phyloP scores from a whole-genome alignment of 2,888 invertebrate species.

The Lithosia quadra region DNA sequence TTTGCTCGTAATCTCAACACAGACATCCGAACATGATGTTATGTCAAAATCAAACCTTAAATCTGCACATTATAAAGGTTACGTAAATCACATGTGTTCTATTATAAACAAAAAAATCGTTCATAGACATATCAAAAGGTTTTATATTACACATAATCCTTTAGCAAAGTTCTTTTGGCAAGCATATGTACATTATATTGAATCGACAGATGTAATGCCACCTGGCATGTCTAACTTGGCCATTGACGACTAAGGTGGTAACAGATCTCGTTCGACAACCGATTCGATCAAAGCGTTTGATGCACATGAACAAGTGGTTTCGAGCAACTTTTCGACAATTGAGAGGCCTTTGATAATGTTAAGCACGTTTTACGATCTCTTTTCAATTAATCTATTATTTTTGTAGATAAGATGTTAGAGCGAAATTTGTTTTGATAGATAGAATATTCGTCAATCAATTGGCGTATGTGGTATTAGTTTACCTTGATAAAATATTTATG shows the following conservation, averaged over 20 bases:
- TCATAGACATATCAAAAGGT: background rate
- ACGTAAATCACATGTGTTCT: background rate
- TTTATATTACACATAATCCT: background rate
- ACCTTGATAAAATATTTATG: background rate
- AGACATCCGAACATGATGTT: background rate
- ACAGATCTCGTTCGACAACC: constrained; percentile 52
- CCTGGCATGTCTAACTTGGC: constrained; percentile 34
- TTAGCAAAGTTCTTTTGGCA: constrained; percentile 18
- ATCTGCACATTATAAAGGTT: background rate
- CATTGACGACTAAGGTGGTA: constrained; percentile 44
- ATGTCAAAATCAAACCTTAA: background rate
- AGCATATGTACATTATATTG: constrained; percentile 13
- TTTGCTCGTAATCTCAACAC: background rate
- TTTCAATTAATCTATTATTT: background rate
- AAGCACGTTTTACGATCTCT: background rate
- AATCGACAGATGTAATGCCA: constrained; percentile 48
- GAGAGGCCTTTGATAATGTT: background rate
- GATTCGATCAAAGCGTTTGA: constrained; percentile 51
- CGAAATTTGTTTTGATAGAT: background rate
- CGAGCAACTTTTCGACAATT: constrained; percentile 14
- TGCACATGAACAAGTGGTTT: constrained; percentile 43
- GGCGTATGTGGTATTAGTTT: background rate
- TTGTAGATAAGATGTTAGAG: background rate
- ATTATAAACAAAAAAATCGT: background rate
- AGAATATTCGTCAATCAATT: background rate